These are phyloP conservation scores for Troides oblongomaculatus DNA, from an alignment of 2,888 invertebrate species.

Conservation along the genomic window DNA sequence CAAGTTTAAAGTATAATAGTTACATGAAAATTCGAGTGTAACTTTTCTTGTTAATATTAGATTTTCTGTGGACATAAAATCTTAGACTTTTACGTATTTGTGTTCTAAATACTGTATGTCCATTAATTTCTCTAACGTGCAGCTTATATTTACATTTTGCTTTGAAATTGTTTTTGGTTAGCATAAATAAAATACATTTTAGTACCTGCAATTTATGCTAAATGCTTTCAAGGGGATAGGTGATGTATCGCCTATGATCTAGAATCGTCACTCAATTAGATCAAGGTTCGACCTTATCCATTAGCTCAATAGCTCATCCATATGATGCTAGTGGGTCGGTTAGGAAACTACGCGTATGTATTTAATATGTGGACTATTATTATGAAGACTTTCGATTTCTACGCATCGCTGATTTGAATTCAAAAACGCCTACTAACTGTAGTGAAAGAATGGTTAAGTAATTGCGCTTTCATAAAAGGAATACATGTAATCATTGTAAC, in stretches of 20 bases:
- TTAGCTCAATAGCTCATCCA: slow-evolving; percentile 51
- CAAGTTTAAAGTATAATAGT: too few relatives aligned
- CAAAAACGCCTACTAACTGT: slow-evolving; percentile 23
- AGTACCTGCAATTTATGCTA: neutral
- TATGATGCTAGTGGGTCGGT: slow-evolving; percentile 10
- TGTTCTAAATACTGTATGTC: neutral
- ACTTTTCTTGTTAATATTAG: neutral
- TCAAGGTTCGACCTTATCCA: slow-evolving; percentile 67
- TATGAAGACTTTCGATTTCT: slow-evolving; percentile 28
- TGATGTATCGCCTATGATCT: slow-evolving; percentile 46
- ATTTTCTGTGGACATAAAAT: neutral
- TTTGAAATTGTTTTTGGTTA: neutral
- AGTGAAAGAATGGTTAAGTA: slow-evolving; percentile 23
- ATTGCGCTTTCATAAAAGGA: slow-evolving; percentile 26
- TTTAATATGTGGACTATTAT: slow-evolving; percentile 17
- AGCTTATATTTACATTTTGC: neutral
- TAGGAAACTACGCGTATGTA: slow-evolving; percentile 37
- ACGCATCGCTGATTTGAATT: slow-evolving; percentile 26
- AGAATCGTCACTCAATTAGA: slow-evolving; percentile 59
- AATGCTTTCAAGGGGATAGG: slow-evolving; percentile 32
- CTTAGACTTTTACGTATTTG: neutral
- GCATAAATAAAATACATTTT: neutral
- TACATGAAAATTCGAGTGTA: neutral
- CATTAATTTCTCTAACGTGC: neutral
- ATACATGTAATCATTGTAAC: slow-evolving; percentile 17